These are phyloP conservation scores for Rhodeus uyekii DNA, from an alignment of 2,797 vertebrate species.

Conservation along the genomic window DNA sequence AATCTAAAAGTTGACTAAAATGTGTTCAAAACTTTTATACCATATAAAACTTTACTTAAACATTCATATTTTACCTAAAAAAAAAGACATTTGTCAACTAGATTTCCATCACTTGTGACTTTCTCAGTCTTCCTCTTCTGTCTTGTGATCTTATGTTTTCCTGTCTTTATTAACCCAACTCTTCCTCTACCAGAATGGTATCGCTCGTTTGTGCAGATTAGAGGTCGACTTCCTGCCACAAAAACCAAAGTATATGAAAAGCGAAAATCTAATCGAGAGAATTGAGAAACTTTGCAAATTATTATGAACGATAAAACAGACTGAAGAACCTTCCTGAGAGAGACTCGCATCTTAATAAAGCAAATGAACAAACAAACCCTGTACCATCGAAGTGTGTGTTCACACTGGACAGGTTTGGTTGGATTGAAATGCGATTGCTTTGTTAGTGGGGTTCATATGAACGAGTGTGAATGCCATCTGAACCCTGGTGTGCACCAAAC, in stretches of 20 bases:
- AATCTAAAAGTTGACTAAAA: neutral
- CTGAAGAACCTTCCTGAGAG: neutral
- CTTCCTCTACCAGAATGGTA: neutral
- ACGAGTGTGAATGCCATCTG: too few species aligned
- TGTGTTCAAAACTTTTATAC: neutral
- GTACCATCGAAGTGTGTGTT: too few species aligned
- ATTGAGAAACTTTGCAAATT: neutral
- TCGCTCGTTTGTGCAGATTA: neutral
- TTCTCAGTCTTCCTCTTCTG: neutral
- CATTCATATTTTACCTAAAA: neutral
- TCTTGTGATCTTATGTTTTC: neutral
- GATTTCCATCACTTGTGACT: neutral
- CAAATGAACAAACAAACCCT: neutral
- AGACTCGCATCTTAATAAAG: neutral
- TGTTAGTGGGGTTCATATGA: neutral
- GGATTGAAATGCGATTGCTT: neutral
- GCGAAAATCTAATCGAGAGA: neutral
- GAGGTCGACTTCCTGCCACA: neutral
- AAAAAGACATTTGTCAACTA: neutral
- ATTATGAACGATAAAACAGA: neutral
- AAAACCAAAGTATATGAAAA: neutral
- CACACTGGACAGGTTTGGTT: neutral
- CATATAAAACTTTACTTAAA: neutral
- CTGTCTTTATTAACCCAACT: slow-evolving; percentile 2
- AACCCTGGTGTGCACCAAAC: neutral